Base-by-base conservation (phyloP, 2,797 vertebrate genomes). In the Holocentrus rufus region DNA sequence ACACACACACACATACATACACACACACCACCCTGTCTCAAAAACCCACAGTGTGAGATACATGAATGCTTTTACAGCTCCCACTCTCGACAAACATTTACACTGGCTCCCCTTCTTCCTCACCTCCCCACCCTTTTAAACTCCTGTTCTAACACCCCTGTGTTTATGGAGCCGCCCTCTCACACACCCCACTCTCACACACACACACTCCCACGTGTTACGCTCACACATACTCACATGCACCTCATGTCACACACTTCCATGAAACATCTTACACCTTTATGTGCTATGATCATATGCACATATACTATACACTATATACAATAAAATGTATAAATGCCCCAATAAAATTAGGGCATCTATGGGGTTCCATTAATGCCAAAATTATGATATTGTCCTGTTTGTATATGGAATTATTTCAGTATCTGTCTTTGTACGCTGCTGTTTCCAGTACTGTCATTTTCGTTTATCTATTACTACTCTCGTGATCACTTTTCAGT, bases 101-200 rank as follows among this genome's bases (percentile, higher is more conserved):
- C 65, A 78, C 77, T 56, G 65, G 22, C 59, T 79, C 65, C 55
- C 66, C 55, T 68, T 70, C 69, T 65, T 85, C 55, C 62, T 65
- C 83, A 82, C 75, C 75, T 87, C 77, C 80, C 60, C 47, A 44
- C 53, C 46, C 80, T 88, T 69, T 82, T 78, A 80, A 83, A 76
- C 67, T 69, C 71, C 39, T 25, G 50, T 58, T 67, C 70, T 69
- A 23, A 54, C 74, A 67, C 74, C 60, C 20, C 64, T 61, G 70
- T 82, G 81, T 85, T 87, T 82, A 81, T 85, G 65, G 72, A 87
- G 60, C 69, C 58, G 58, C 66, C 42, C n/a, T 59, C 22, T 59
- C 46, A 49, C 42, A 39, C 68, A 65, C 65, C 42, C 42, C 42
- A 14, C 42, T 59, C 46, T 47, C 42, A 58, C 10, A 3, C 57